Base-by-base conservation (phyloP, 1,140 invertebrate genomes). In the Grapholita molesta region DNA sequence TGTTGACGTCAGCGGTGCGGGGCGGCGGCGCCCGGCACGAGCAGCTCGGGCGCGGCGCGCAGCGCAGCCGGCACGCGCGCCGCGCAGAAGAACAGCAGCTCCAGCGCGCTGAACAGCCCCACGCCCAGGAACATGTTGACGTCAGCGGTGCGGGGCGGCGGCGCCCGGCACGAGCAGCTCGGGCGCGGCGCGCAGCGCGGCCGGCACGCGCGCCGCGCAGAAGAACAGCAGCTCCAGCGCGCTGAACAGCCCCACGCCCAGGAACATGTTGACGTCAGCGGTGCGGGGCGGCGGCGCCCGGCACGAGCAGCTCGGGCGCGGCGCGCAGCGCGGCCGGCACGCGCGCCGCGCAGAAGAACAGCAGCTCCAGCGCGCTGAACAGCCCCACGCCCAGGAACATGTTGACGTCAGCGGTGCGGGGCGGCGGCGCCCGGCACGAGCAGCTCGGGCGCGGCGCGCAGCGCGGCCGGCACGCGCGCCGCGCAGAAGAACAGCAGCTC, bases 181-280 rank as follows among this genome's bases (percentile, higher is more conserved):
- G 28, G 28, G 3, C 3, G 28, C 28, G 28, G 28, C 28, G 28
- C 3, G 28, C 28, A 30, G 28, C 7, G 28, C 28, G 28, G 28
- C 28, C 3, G 28, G 28, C 28, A 7, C 28, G 28, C 28, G 28
- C 28, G 7, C 3, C 28, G 7, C 3, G 3, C 3, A 7, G 28
- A 4, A 30, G 28, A 30, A 3, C 28, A 30, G 28, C 28, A 30
- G 28, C 28, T 30, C 28, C 3, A 30, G 28, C 28, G 28, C 28
- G 28, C 28, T 30, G 28, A 30, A 30, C 28, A 30, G 28, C 28
- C 28, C 28, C 28, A 30, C 28, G 28, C 28, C 28, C 28, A 30
- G 28, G 69, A 91, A 91, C 89, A 91, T 90, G 28, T 88, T 91
- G n/a, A n/a, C n/a, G n/a, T n/a, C n/a, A n/a, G n/a, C n/a, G n/a